Evolutionary conservation across 1,140 invertebrate genomes (phyloP).

Genomic region (Drosophila albomicans): DNA sequence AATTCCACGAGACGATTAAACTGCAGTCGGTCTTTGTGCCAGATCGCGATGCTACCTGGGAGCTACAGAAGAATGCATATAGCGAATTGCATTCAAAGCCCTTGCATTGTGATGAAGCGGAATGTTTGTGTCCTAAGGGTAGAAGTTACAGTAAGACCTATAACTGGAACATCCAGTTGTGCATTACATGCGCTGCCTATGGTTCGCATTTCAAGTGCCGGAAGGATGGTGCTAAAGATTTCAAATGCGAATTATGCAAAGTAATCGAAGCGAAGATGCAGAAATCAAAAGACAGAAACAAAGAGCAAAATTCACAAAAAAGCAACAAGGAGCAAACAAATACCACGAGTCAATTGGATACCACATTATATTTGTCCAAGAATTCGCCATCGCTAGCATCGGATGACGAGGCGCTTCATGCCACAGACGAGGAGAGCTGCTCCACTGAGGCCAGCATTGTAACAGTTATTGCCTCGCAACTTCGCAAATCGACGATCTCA

Average conservation of each 20-base stretch:
- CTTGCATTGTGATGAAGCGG: slow-evolving; percentile 45
- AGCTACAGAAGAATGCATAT: slow-evolving; percentile 55
- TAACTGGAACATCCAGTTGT: slow-evolving; percentile 38
- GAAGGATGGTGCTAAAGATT: not conserved
- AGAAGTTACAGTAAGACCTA: slow-evolving; percentile 27
- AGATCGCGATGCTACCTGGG: slow-evolving; percentile 74
- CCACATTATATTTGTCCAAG: slow-evolving; percentile 34
- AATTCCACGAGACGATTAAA: slow-evolving; percentile 57
- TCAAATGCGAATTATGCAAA: slow-evolving; percentile 42
- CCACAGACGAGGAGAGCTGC: slow-evolving; percentile 10
- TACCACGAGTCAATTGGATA: slow-evolving; percentile 1
- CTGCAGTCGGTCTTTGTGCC: slow-evolving; percentile 71
- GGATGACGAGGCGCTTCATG: not conserved
- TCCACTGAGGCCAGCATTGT: not conserved
- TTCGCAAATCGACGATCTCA: not conserved
- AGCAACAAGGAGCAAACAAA: not conserved
- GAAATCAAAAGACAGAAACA: not conserved
- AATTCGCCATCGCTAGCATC: not conserved
- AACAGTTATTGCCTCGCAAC: slow-evolving; percentile 8
- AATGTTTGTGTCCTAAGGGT: slow-evolving; percentile 57
- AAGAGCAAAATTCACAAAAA: not conserved
- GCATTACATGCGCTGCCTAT: slow-evolving; percentile 45
- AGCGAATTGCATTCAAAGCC: slow-evolving; percentile 57
- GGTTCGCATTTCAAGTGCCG: slow-evolving; percentile 47
- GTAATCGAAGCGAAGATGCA: slow-evolving; percentile 35